A percentile compares a stretch with the other conserved stretches of the same genome.
Conservation (phyloP, 1,140 invertebrate species). For the Caenorhabditis briggsae region DNA sequence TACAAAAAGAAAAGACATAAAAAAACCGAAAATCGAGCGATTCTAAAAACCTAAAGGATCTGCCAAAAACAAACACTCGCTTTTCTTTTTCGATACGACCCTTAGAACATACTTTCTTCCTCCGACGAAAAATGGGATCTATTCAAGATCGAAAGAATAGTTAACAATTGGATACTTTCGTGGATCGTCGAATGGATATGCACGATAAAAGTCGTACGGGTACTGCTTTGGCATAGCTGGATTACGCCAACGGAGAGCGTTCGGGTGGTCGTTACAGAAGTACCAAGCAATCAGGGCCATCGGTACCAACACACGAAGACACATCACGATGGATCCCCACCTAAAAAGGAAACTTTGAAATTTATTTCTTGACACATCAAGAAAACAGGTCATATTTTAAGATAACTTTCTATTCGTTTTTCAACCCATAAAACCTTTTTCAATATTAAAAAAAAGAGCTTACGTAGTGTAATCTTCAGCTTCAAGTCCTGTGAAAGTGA, state of each 20-base stretch:
- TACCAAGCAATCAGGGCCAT: constrained; percentile 69
- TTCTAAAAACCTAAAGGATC: constrained; percentile 42
- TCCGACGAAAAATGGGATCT: constrained; percentile 24
- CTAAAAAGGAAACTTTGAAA: constrained; percentile 61
- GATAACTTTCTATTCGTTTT: no score
- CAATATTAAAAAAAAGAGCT: constrained; percentile 50
- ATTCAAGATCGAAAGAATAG: constrained; percentile 75
- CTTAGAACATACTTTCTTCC: constrained; percentile 6
- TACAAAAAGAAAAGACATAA: constrained; percentile 41
- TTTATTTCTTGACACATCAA: no score
- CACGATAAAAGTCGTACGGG: constrained; percentile 74
- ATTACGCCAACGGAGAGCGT: constrained; percentile 70
- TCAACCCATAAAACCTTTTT: no score
- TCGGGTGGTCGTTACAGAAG: constrained; percentile 67
- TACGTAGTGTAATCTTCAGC: constrained; percentile 72
- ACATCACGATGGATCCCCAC: constrained; percentile 62
- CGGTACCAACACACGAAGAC: constrained; percentile 69
- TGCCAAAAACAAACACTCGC: constrained; percentile 17
- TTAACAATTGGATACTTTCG: constrained; percentile 75
- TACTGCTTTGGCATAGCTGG: constrained; percentile 76
- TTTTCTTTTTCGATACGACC: constrained; percentile 33
- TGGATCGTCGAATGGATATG: constrained; percentile 73
- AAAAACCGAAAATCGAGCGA: constrained; percentile 35
- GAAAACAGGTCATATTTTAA: no score
- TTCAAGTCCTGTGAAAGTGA: constrained; percentile 75